Evolutionary conservation across 2,888 invertebrate species (phyloP), one percentile per base, ranked within the genome.

Genomic region (Agrotis puta): DNA sequence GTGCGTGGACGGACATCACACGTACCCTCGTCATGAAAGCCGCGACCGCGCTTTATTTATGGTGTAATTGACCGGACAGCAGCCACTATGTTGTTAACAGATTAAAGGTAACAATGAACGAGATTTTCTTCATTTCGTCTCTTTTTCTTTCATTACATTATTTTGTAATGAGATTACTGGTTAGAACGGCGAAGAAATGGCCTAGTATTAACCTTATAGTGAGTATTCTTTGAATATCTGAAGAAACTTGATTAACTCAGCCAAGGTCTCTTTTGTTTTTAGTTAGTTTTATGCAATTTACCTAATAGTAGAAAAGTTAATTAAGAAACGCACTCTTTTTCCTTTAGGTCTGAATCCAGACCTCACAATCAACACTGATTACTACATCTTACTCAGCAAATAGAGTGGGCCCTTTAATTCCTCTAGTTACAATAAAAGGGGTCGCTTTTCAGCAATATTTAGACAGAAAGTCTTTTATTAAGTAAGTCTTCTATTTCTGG

Each of bases 21-120:
- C 27, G 45, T 43, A 73, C 69, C 62, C 67, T 81, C 62, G 67
- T 65, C 73, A 66, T 59, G 50, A 39, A 54, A 63, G 20, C 64
- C 61, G 56, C 47, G 48, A 18, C 3, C 33, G 18, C 54, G 47
- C 20, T 69, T 56, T 59, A 69, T 79, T 58, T 56, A 70, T 57
- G 45, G 27, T 24, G 13, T 66, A 69, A 77, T 64, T 64, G 39
- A 62, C 39, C 11, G 13, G 54, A 70, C 47, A 58, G 64, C 24
- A n/a, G 20, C 43, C 50, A 33, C 4, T 33, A 20, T 56, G 51
- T 33, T 24, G 58, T 27, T 27, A 61, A 50, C 45, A 65, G 22
- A 72, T 77, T 57, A 14, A 79, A 63, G 7, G 39, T 22, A 22
- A 39, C 47, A 65, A 58, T 62, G 16, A 53, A 77, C 62, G 2